These are phyloP conservation scores for Phyllotis vaccarum DNA, from an alignment of 2,797 vertebrate genomes.

Conservation along the genomic window DNA sequence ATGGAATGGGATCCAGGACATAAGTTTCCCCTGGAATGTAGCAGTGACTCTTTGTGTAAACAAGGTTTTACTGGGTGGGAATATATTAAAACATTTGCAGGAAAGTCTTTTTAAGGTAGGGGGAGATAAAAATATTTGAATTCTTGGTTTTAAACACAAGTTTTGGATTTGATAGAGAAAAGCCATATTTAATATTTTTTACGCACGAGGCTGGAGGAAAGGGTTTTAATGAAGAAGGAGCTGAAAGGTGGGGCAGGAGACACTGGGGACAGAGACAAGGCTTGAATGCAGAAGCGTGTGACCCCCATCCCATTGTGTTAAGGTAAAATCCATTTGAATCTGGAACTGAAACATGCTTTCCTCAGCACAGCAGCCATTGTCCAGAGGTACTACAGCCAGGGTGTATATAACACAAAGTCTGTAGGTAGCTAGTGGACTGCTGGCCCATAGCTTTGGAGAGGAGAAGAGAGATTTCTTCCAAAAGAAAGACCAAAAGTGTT, in stretches of 20 bases:
- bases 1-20: neutral
- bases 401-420: neutral
- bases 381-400: neutral
- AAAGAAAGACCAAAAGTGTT: neutral
- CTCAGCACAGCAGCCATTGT: neutral
- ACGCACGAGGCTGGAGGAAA: too few species aligned
- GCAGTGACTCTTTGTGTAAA: neutral
- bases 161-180: too few species aligned
- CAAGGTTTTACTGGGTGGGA: neutral
- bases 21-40: neutral
- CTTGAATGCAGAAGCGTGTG: neutral
- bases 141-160: too few species aligned
- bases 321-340: neutral
- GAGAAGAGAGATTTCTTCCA: neutral
- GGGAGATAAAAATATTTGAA: neutral
- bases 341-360: neutral
- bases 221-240: neutral
- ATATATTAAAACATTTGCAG: neutral
- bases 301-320: neutral
- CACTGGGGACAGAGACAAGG: neutral
- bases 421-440: neutral
- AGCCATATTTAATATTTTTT: too few species aligned
- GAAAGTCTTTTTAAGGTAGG: neutral
- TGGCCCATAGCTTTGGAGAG: neutral
- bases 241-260: neutral